Conservation (phyloP, 2,888 invertebrate species). For the Mythimna ferrago region DNA sequence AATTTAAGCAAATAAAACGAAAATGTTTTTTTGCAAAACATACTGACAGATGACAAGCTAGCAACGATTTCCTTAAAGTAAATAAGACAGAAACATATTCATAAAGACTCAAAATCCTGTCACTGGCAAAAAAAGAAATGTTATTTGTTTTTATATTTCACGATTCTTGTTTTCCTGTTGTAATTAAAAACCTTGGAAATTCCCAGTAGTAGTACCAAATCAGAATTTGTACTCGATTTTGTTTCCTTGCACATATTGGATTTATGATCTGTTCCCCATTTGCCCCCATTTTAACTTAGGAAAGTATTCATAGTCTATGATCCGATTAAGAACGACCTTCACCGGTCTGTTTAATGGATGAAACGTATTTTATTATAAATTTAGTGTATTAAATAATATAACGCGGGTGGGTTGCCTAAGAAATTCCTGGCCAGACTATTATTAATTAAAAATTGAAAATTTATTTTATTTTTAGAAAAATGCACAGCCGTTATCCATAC, state of each 20-base stretch:
- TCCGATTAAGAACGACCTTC: no score
- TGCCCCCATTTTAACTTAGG: no score
- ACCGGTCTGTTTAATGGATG: no score
- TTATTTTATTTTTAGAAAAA: no score
- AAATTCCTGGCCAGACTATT: no score
- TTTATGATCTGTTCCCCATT: no score
- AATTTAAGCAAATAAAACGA: neutral
- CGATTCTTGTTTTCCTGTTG: neutral
- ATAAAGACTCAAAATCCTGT: neutral
- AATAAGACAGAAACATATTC: constrained; percentile 3
- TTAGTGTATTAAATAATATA: no score
- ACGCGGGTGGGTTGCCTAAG: no score
- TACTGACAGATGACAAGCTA: neutral
- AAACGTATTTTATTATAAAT: no score
- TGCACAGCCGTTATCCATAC: no score
- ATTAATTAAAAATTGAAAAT: no score
- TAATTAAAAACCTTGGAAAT: neutral
- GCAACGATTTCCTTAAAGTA: neutral
- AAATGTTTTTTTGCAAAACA: constrained; percentile 1
- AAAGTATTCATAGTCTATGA: no score
- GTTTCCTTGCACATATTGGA: neutral
- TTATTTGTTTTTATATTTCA: neutral
- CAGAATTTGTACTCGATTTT: neutral
- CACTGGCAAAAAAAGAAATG: neutral
- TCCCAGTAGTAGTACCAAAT: neutral